A percentile compares a stretch with the other conserved stretches of the same genome.
Evolutionary conservation across 2,888 invertebrate species (phyloP).

Genomic region (Leptinotarsa rubiginosa): DNA sequence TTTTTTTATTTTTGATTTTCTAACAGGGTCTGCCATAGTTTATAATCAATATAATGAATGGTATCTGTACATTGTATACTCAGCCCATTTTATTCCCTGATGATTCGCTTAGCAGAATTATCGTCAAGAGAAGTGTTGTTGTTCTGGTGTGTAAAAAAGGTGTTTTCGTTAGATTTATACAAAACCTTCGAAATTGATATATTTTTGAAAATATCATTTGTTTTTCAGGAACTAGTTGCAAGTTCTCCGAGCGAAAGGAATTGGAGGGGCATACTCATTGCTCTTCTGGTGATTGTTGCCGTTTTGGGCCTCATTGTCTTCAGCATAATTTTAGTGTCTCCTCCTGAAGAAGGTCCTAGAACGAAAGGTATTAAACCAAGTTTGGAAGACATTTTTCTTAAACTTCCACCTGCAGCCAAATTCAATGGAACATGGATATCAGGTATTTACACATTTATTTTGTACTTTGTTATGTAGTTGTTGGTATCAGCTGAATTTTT

Average conservation of each 20-base stretch:
- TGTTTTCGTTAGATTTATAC: too few species aligned
- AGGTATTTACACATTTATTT: conserved; percentile 68
- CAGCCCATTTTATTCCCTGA: too few species aligned
- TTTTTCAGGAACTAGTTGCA: conserved; percentile 86
- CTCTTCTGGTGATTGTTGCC: conserved; percentile 88
- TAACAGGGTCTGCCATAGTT: too few species aligned
- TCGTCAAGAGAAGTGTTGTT: too few species aligned
- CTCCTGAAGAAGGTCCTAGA: conserved; percentile 78
- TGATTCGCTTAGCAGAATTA: too few species aligned
- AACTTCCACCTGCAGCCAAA: conserved; percentile 66
- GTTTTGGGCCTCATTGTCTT: conserved; percentile 91
- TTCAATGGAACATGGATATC: conserved; percentile 85
- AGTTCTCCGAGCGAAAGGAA: conserved; percentile 88
- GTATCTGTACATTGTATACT: too few species aligned
- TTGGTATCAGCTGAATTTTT: too few species aligned
- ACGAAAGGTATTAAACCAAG: conserved; percentile 77
- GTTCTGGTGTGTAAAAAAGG: too few species aligned
- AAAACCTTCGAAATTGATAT: too few species aligned
- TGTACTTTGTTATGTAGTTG: too few species aligned
- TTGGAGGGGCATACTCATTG: conserved; percentile 95
- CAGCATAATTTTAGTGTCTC: conserved; percentile 91
- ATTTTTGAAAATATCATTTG: conserved; percentile 26
- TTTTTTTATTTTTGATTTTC: too few species aligned
- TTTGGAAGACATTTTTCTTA: conserved; percentile 75
- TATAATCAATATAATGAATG: too few species aligned